Percentiles rank a stretch among this genome's conserved stretches.
These are phyloP conservation scores for Poecilia velifera DNA, from an alignment of 2,797 vertebrate species.

Conservation along the genomic window DNA sequence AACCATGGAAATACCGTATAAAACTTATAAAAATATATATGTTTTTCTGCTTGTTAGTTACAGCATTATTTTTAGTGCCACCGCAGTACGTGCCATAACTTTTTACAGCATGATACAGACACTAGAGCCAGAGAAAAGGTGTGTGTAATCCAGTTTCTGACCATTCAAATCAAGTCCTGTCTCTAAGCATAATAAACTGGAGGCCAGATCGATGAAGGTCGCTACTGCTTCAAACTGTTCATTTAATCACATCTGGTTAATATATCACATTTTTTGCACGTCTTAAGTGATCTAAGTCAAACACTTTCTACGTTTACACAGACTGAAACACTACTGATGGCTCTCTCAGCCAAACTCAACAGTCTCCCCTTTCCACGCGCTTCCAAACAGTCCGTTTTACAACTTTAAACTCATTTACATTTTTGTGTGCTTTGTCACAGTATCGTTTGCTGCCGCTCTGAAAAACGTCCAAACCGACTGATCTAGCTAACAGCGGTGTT, in stretches of 20 bases:
- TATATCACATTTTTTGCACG: conserved; percentile 46
- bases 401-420: conserved; percentile 66
- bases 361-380: conserved; percentile 56
- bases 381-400: conserved; percentile 59
- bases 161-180: conserved; percentile 10
- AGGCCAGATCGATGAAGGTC: conserved; percentile 25
- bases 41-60: conserved; percentile 18
- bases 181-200: conserved; percentile 10
- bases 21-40: conserved; percentile 14
- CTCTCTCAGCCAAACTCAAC: conserved; percentile 59
- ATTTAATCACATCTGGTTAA: conserved; percentile 59
- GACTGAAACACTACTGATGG: conserved; percentile 50
- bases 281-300: conserved; percentile 53
- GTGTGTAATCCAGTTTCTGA: background rate
- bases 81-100: conserved; percentile 20
- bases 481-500: conserved; percentile 45
- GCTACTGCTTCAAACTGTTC: conserved; percentile 45
- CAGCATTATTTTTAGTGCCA: conserved; percentile 6
- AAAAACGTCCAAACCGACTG: conserved; percentile 30
- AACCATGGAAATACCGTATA: conserved; percentile 30
- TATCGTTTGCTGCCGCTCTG: conserved; percentile 47
- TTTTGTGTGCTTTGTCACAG: conserved; percentile 66
- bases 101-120: background rate
- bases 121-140: background rate
- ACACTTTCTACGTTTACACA: conserved; percentile 62